Conservation (phyloP, 2,113 vertebrate species). For the Pogona vitticeps region DNA sequence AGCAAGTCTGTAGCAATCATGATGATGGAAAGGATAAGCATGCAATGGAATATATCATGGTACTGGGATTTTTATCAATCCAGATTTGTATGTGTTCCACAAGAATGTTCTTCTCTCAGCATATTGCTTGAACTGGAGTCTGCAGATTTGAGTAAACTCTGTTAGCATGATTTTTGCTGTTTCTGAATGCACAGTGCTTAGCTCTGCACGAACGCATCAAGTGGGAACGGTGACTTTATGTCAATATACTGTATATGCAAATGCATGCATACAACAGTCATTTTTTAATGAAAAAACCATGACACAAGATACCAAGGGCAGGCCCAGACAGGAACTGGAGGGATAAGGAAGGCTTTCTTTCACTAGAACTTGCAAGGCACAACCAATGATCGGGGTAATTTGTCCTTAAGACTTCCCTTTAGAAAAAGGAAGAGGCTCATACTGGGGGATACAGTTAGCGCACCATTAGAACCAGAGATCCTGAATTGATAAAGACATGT, state of each 20-base stretch:
- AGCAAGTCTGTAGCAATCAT: neutral
- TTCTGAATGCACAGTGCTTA: neutral
- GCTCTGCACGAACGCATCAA: neutral
- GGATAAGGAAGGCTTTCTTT: neutral
- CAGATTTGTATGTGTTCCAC: neutral
- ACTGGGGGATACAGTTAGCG: neutral
- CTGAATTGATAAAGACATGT: too few species aligned
- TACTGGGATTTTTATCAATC: neutral
- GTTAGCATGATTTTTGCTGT: neutral
- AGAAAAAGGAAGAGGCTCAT: neutral
- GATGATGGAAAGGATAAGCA: neutral
- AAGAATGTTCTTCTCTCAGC: neutral
- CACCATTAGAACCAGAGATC: too few species aligned
- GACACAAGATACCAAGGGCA: neutral
- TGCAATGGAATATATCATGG: neutral
- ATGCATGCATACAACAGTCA: neutral
- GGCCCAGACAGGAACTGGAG: neutral
- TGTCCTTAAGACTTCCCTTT: neutral
- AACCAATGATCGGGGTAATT: neutral
- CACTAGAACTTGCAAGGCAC: neutral
- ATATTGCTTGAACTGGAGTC: neutral
- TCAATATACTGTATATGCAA: too few species aligned
- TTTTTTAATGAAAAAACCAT: too few species aligned
- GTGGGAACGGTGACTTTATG: neutral
- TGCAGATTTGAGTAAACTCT: neutral